These are phyloP conservation scores for Agrochola macilenta DNA, from an alignment of 2,888 invertebrate genomes.

Conservation along the genomic window DNA sequence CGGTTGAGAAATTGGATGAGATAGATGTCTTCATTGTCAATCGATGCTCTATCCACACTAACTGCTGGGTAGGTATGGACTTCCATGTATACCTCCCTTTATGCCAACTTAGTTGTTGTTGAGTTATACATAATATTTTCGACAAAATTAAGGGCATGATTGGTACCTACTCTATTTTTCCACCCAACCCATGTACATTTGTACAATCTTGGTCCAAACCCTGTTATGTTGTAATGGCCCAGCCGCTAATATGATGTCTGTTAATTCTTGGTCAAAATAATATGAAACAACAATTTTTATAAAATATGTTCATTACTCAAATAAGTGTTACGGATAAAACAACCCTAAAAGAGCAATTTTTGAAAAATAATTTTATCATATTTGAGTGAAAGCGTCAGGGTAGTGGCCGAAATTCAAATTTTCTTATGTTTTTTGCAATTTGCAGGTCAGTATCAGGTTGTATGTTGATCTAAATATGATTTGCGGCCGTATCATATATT, in stretches of 20 bases:
- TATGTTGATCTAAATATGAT: no score
- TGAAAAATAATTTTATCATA: neutral
- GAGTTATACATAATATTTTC: neutral
- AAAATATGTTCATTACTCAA: neutral
- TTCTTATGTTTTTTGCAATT: no score
- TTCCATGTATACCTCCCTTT: neutral
- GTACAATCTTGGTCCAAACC: neutral
- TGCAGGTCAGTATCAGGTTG: no score
- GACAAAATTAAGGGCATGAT: neutral
- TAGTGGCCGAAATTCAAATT: no score
- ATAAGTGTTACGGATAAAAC: no score
- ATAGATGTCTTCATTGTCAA: constrained; percentile 37
- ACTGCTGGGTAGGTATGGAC: neutral
- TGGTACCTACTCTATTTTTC: neutral
- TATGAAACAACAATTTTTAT: no score
- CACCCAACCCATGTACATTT: neutral
- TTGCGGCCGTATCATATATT: no score
- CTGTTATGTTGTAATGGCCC: neutral
- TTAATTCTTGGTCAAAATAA: neutral
- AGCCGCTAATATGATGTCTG: neutral
- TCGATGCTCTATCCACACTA: neutral
- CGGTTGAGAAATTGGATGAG: constrained; percentile 15
- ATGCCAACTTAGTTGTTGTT: neutral
- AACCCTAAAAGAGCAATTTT: neutral
- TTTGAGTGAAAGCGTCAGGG: no score